phyloP scores from a whole-genome alignment of 2,888 invertebrate species.

The Cremastinae sp. region DNA sequence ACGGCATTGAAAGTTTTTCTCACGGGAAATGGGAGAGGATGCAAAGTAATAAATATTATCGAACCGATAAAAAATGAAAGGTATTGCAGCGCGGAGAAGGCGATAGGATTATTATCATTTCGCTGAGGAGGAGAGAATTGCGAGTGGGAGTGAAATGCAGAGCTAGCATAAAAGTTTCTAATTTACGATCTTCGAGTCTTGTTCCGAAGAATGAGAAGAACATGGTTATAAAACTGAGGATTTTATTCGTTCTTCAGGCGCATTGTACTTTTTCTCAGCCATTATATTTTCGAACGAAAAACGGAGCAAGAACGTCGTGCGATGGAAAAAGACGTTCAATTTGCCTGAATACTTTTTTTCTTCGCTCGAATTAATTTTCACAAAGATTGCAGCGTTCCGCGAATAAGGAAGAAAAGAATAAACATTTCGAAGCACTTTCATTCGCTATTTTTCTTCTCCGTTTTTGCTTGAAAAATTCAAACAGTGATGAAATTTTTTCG shows the following conservation, averaged over 20 bases:
- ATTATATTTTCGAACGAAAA: conserved; percentile 10
- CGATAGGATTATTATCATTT: conserved; percentile 22
- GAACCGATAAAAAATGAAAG: conserved; percentile 22
- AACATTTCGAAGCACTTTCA: no score
- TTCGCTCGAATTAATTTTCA: conserved; percentile 17
- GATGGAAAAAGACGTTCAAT: neutral
- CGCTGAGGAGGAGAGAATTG: conserved; percentile 10
- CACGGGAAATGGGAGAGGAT: conserved; percentile 2
- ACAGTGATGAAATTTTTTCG: neutral
- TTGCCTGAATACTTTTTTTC: neutral
- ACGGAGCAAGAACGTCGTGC: neutral
- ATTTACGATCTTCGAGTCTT: conserved; percentile 16
- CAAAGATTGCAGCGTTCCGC: conserved; percentile 8
- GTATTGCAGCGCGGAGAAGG: neutral
- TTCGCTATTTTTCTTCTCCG: neutral
- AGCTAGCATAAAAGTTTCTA: conserved; percentile 21
- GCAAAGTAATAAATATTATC: conserved; percentile 26
- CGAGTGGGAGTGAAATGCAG: conserved; percentile 13
- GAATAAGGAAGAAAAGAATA: neutral
- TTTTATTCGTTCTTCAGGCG: conserved; percentile 12
- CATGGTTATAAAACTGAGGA: conserved; percentile 15
- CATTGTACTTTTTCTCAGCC: conserved; percentile 6
- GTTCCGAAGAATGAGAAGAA: neutral
- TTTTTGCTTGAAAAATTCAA: neutral
- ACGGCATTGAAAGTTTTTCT: neutral